Conservation (phyloP, 2,888 invertebrate species). For the Therioaphis trifolii region DNA sequence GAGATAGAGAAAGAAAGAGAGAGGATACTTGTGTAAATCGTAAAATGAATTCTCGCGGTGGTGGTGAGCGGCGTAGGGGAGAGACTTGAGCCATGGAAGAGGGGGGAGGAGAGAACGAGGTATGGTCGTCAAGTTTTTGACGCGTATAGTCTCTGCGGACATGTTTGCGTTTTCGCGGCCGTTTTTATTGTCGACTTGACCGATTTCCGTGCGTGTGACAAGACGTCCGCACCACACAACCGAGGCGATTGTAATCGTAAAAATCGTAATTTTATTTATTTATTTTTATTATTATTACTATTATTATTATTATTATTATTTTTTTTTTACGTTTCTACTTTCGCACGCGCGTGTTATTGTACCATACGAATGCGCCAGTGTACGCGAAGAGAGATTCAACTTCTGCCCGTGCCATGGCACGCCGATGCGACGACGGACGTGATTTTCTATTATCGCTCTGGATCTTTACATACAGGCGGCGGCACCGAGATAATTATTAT, state of each 20-base stretch:
- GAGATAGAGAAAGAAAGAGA: too few species aligned
- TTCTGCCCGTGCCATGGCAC: too few species aligned
- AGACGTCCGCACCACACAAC: neutral
- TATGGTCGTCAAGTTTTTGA: neutral
- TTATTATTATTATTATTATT: too few species aligned
- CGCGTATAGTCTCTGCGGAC: constrained; percentile 21
- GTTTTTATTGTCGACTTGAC: constrained; percentile 32
- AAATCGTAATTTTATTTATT: too few species aligned
- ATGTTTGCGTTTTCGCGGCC: neutral
- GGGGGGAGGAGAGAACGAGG: neutral
- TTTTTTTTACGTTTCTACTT: neutral
- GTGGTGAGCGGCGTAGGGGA: too few species aligned
- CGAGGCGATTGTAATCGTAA: neutral
- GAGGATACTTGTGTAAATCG: neutral
- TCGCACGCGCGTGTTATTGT: neutral
- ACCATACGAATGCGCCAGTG: neutral
- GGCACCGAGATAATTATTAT: too few species aligned
- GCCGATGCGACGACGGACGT: too few species aligned
- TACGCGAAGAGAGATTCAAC: neutral
- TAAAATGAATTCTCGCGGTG: neutral
- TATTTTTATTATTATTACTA: too few species aligned
- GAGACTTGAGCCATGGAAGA: neutral
- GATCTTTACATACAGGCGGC: too few species aligned
- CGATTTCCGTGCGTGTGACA: neutral
- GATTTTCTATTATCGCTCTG: too few species aligned